Evolutionary conservation across 2,113 vertebrate genomes (phyloP).

Genomic region (Pampusana beccarii): DNA sequence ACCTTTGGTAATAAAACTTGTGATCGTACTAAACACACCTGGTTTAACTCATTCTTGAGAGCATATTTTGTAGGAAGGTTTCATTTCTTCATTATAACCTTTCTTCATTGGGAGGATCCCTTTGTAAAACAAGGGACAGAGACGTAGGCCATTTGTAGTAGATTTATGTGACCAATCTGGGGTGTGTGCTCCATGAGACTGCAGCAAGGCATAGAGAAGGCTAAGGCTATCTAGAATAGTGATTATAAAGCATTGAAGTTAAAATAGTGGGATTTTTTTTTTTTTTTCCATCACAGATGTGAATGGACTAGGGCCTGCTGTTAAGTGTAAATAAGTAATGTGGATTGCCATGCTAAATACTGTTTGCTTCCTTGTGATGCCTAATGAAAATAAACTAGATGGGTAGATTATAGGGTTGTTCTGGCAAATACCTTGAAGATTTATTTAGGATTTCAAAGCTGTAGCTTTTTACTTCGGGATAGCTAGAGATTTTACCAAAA

Average conservation of each 20-base stretch:
- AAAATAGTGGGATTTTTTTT: not conserved
- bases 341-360: constrained; percentile 9
- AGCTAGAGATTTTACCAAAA: not conserved
- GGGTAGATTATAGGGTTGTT: not conserved
- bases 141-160: fast-evolving
- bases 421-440: not conserved
- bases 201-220: not conserved
- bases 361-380: not conserved
- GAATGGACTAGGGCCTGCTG: not conserved
- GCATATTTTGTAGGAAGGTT: not conserved
- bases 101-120: not conserved
- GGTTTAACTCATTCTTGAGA: not conserved
- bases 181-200: not conserved
- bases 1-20: not conserved
- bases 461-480: not conserved
- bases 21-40: not conserved
- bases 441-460: not conserved
- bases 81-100: not conserved
- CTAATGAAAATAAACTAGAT: not conserved
- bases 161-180: not conserved
- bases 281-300: not conserved
- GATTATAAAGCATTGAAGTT: not conserved
- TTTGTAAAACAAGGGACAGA: not conserved
- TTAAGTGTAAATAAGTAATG: not conserved
- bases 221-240: not conserved